Evolutionary conservation across 2,113 vertebrate genomes (phyloP), one percentile per base, ranked within the genome.

Genomic region (Oryzias curvinotus): DNA sequence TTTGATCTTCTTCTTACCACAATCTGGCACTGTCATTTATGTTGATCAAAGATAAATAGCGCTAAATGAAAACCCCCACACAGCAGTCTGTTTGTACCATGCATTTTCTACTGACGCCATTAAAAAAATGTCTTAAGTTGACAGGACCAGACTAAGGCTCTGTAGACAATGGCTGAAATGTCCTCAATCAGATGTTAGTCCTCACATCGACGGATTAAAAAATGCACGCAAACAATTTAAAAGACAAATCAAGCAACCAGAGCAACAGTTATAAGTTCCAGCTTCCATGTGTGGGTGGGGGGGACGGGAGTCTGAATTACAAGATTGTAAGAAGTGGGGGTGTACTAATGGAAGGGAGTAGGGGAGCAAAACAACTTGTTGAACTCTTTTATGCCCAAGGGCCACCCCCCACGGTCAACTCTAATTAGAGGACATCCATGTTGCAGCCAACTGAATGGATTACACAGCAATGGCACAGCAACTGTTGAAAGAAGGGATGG

Each of bases 11-110:
- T 67, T 68, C 77, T 71, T 71, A 71, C 76, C 62, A 50, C 62
- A 50, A 42, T 45, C 70, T 43, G 57, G 46, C 85, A 71, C 67
- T 86, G 73, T 82, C 83, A 70, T 84, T 78, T 51, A 47, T 69
- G 61, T 61, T 83, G 85, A 88, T 87, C 83, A 67, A 4, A 72
- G 70, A 76, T 80, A 67, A 86, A 72, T 62, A 42, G 4, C 15
- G 52, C 77, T 79, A 36, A 7, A 28, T 28, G 50, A 83, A 90
- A 80, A 72, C 71, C 61, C 64, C 52, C 17, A 30, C 76, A 87
- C 10, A 36, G 36, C 3, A 36, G 8, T 36, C 8, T 36, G 36
- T 2, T 36, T 36, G 10, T 10, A 36, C 36, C 8, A 36, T 36
- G 36, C 36, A 2, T 36, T 36, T 12, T 36, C 10, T 12, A 36